These are phyloP conservation scores for Xanthorhoe designata DNA, from an alignment of 2,888 invertebrate species.

Conservation along the genomic window DNA sequence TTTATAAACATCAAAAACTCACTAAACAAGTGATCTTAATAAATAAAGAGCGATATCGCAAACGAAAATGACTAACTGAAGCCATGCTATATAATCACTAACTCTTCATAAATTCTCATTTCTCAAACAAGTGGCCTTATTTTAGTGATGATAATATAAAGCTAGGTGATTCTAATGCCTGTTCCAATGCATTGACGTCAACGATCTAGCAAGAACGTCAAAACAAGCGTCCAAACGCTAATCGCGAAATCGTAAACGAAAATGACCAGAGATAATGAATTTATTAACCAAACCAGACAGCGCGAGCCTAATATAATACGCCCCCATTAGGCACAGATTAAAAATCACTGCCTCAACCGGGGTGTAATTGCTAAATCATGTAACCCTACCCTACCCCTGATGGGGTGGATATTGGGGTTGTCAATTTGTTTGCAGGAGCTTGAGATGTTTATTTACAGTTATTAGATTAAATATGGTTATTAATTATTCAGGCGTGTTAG, in stretches of 20 bases:
- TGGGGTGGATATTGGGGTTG: conserved; percentile 38
- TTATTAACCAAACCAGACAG: conserved; percentile 24
- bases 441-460: conserved; percentile 19
- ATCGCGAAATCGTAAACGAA: neutral
- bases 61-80: neutral
- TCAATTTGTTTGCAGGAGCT: conserved; percentile 29
- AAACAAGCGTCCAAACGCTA: too few species aligned
- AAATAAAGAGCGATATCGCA: too few species aligned
- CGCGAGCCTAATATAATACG: conserved; percentile 44
- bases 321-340: conserved; percentile 53
- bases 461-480: conserved; percentile 16
- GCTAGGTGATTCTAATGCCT: too few species aligned
- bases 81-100: too few species aligned
- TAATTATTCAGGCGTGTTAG: neutral
- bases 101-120: too few species aligned
- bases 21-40: too few species aligned
- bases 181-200: too few species aligned
- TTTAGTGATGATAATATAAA: too few species aligned
- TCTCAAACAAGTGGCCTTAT: too few species aligned
- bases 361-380: conserved; percentile 69
- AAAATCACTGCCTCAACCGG: conserved; percentile 49
- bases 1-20: too few species aligned
- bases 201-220: too few species aligned
- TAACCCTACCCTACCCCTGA: conserved; percentile 54
- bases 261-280: conserved; percentile 14